Conservation (phyloP, 2,113 vertebrate species). For the Microtus ochrogaster region DNA sequence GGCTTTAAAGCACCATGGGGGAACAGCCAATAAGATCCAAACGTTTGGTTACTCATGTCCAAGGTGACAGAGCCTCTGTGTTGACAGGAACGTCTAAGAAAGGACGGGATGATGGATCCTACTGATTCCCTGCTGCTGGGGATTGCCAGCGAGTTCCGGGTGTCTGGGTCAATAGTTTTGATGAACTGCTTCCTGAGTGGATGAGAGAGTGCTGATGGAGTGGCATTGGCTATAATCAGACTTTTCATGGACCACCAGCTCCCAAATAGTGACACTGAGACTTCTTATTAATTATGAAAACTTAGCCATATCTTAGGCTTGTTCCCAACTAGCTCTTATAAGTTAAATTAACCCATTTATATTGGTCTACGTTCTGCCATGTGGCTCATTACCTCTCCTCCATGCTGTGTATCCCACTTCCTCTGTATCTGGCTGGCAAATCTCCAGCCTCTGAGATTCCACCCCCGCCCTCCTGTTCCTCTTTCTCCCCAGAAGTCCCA, state of each 20-base stretch:
- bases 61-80: not conserved
- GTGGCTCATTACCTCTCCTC: not conserved
- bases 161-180: too few species aligned
- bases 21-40: not conserved
- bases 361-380: not conserved
- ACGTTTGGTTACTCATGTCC: rapidly evolving
- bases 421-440: not conserved
- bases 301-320: not conserved
- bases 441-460: not conserved
- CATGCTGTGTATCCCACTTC: not conserved
- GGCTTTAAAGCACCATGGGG: not conserved
- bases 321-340: not conserved
- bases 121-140: not conserved
- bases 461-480: not conserved
- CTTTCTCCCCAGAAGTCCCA: not conserved
- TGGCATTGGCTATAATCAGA: not conserved
- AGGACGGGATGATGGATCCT: not conserved
- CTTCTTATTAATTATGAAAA: not conserved
- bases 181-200: not conserved
- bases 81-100: not conserved
- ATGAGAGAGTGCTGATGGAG: not conserved
- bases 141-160: not conserved
- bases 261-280: not conserved
- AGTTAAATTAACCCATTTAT: not conserved
- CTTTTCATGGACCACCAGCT: not conserved